These are phyloP conservation scores for Zootoca vivipara DNA, from an alignment of 2,113 vertebrate genomes.

Conservation along the genomic window DNA sequence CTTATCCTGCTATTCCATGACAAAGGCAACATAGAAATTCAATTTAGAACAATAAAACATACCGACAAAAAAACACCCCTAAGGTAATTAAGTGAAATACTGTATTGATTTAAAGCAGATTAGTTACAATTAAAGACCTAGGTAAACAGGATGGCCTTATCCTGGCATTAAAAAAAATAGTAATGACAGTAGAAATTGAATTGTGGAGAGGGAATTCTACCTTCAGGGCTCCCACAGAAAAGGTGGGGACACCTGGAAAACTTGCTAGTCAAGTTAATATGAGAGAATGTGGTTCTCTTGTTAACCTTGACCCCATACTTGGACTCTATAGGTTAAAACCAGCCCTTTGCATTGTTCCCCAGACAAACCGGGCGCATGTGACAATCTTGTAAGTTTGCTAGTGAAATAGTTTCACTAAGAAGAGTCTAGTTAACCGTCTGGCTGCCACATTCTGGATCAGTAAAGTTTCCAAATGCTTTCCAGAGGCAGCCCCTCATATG, in stretches of 20 bases:
- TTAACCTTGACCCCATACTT: neutral
- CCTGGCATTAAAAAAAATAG: neutral
- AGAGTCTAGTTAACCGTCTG: neutral
- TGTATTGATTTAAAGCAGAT: too few species aligned
- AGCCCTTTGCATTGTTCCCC: neutral
- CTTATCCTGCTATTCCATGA: neutral
- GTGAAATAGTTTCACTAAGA: neutral
- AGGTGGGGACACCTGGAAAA: neutral
- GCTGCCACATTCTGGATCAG: neutral
- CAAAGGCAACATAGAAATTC: neutral
- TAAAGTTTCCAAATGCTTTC: neutral
- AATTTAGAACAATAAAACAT: neutral
- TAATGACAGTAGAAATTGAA: neutral
- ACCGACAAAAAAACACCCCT: neutral
- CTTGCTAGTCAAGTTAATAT: neutral
- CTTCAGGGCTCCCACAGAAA: neutral
- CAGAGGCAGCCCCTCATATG: neutral
- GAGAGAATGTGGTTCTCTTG: neutral
- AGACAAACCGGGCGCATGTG: neutral
- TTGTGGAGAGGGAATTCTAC: neutral
- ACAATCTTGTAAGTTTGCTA: neutral
- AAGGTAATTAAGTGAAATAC: neutral
- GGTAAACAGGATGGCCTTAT: neutral
- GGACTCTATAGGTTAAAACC: neutral
- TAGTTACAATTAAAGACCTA: neutral